Percentiles rank a stretch among this genome's conserved stretches.
These are phyloP conservation scores for Xiphophorus birchmanni DNA, from an alignment of 2,797 vertebrate species.

Conservation along the genomic window DNA sequence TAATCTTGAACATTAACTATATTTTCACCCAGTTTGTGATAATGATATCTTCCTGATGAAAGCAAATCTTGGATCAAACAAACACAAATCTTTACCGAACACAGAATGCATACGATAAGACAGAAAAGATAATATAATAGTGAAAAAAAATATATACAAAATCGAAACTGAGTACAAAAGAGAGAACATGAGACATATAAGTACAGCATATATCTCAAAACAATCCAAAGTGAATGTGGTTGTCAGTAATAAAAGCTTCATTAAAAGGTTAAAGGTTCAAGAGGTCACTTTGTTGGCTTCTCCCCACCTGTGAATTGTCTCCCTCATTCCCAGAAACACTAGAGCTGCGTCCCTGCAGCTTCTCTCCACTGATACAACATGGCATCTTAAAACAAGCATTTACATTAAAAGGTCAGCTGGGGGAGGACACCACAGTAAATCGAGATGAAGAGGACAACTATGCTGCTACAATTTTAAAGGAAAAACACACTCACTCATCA, in stretches of 20 bases:
- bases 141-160: background rate
- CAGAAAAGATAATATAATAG: background rate
- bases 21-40: background rate
- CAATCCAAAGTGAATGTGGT: constrained; percentile 62
- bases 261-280: constrained; percentile 73
- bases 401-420: constrained; percentile 78
- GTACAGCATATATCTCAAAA: constrained; percentile 47
- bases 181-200: constrained; percentile 21
- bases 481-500: constrained; percentile 17
- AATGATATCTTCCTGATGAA: background rate
- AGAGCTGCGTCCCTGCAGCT: constrained; percentile 48
- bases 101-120: background rate
- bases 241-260: constrained; percentile 70
- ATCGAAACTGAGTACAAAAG: constrained; percentile 11
- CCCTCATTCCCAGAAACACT: constrained; percentile 61
- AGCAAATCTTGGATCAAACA: background rate
- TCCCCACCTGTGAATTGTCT: constrained; percentile 71
- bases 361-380: constrained; percentile 68
- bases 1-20: background rate
- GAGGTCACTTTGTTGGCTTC: constrained; percentile 63
- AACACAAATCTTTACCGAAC: background rate
- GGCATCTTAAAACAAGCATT: constrained; percentile 79
- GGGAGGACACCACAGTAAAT: constrained; percentile 52
- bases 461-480: constrained; percentile 29
- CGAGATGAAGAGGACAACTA: constrained; percentile 42